Evolutionary conservation across 2,797 vertebrate genomes (phyloP).

Genomic region (Parambassis ranga): DNA sequence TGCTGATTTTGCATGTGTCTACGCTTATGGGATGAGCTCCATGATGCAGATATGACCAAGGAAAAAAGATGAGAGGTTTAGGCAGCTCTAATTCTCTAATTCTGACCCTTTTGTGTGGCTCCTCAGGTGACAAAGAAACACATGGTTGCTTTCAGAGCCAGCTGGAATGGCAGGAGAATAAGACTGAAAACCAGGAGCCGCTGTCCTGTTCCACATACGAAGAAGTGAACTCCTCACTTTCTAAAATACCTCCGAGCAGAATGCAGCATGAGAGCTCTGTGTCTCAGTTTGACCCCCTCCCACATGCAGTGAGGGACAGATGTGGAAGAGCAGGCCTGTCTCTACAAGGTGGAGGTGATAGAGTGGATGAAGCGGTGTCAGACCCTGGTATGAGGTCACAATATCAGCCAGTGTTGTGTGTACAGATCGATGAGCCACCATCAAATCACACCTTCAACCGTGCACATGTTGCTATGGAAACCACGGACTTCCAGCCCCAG

Average conservation of each 20-base stretch:
- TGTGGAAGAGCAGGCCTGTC: rapidly evolving
- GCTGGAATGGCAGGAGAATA: slow-evolving; percentile 5
- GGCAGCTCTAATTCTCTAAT: not conserved
- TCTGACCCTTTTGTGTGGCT: slow-evolving; percentile 3
- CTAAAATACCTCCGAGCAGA: not conserved
- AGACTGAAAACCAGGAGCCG: not conserved
- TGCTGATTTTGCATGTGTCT: too few species aligned
- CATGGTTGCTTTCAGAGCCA: not conserved
- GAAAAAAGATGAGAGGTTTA: too few species aligned
- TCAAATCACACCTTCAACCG: not conserved
- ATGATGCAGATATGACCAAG: too few species aligned
- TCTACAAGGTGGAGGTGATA: not conserved
- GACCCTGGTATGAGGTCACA: not conserved
- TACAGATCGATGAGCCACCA: slow-evolving; percentile 6
- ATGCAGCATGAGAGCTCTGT: not conserved
- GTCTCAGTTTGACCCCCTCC: not conserved
- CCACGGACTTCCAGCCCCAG: slow-evolving; percentile 4
- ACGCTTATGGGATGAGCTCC: too few species aligned
- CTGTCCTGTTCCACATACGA: slow-evolving; percentile 36
- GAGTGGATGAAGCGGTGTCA: not conserved
- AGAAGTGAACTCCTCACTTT: not conserved
- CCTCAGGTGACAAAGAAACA: slow-evolving; percentile 8
- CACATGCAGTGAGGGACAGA: not conserved
- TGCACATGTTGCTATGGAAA: not conserved
- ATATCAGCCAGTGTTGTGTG: not conserved